phyloP scores from a whole-genome alignment of 2,888 invertebrate species.

The Nephrotoma flavescens region DNA sequence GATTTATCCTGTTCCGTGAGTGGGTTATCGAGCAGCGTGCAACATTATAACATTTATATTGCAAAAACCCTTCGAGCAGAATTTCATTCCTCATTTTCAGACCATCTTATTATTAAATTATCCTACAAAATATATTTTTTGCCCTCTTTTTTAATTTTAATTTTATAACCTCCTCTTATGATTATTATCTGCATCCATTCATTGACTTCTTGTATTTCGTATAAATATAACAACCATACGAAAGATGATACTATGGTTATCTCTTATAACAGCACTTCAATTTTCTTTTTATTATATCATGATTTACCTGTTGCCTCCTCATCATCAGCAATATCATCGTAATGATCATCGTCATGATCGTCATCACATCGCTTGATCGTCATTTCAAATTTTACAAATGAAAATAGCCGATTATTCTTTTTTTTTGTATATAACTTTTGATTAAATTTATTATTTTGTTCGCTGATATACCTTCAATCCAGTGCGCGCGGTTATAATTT shows the following conservation, averaged over 20 bases:
- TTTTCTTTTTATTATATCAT: not conserved
- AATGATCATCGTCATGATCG: not conserved
- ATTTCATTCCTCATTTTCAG: slow-evolving; percentile 2
- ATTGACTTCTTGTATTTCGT: not conserved
- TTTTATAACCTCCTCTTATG: not conserved
- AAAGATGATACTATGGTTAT: not conserved
- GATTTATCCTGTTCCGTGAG: not conserved
- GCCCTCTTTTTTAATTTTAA: not conserved
- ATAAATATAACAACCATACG: not conserved
- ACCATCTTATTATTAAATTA: slow-evolving; percentile 3
- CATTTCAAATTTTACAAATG: not conserved
- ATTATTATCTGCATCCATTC: not conserved
- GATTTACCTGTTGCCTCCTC: slow-evolving; percentile 3
- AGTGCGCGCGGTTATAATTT: not conserved
- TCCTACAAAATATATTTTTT: not conserved
- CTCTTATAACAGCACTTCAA: not conserved
- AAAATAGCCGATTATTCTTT: not conserved
- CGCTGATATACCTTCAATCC: not conserved
- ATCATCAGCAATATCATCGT: not conserved
- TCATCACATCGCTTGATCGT: not conserved
- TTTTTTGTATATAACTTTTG: not conserved
- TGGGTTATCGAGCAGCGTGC: not conserved
- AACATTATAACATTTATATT: not conserved
- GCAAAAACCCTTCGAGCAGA: not conserved
- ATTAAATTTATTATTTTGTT: not conserved